A percentile compares a stretch with the other conserved stretches of the same genome.
Evolutionary conservation across 2,888 invertebrate genomes (phyloP).

Genomic region (Onthophagus sagittarius): DNA sequence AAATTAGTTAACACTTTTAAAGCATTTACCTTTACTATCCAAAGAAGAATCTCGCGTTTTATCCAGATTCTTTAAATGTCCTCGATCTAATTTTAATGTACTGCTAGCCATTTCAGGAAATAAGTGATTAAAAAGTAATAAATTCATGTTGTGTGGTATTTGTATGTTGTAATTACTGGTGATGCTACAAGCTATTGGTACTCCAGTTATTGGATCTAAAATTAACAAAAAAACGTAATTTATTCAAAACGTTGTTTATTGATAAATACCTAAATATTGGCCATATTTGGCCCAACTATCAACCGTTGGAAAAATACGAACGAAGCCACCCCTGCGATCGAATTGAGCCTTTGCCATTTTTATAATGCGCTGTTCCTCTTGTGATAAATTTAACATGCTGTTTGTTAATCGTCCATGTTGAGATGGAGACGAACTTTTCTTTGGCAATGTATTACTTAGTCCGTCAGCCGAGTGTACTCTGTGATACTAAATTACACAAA

Average conservation of each 20-base stretch:
- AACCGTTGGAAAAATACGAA: constrained; percentile 84
- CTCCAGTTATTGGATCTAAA: constrained; percentile 68
- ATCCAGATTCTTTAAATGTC: constrained; percentile 35
- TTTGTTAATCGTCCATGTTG: constrained; percentile 38
- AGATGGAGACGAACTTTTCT: constrained; percentile 45
- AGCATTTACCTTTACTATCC: constrained; percentile 29
- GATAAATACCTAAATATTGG: constrained; percentile 64
- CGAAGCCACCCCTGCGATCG: constrained; percentile 80
- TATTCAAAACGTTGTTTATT: constrained; percentile 21
- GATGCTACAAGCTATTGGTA: constrained; percentile 65
- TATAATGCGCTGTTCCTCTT: constrained; percentile 76
- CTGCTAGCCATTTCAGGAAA: constrained; percentile 56
- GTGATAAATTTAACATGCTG: constrained; percentile 52
- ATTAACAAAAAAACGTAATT: constrained; percentile 5
- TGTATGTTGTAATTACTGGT: constrained; percentile 57
- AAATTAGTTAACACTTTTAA: background rate
- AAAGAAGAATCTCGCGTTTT: constrained; percentile 36
- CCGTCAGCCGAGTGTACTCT: constrained; percentile 73
- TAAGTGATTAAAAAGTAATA: constrained; percentile 70
- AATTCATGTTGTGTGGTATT: constrained; percentile 71
- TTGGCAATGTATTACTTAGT: constrained; percentile 46
- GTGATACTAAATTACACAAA: constrained; percentile 53
- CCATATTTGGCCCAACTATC: constrained; percentile 85
- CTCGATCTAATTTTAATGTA: constrained; percentile 18
- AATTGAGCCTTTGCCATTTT: constrained; percentile 74